Conservation (phyloP, 2,888 invertebrate genomes). For the Lottia scabra region DNA sequence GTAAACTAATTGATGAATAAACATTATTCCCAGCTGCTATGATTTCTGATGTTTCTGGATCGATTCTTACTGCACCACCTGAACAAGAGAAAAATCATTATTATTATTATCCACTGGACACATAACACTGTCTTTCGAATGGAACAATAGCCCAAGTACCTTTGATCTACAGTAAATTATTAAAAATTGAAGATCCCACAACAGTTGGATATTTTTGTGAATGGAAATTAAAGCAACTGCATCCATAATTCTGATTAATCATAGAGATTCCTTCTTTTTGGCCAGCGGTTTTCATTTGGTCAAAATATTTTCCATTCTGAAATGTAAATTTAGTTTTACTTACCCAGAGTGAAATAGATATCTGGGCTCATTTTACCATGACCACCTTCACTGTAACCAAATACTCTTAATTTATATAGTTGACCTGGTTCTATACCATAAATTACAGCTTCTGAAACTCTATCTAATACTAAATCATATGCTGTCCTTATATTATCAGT, state of each 20-base stretch:
- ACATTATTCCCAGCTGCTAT: background rate
- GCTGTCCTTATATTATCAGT: slow-evolving; percentile 40
- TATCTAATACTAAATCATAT: slow-evolving; percentile 60
- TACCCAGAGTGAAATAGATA: slow-evolving; percentile 76
- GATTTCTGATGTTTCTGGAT: background rate
- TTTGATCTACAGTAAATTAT: too few species aligned
- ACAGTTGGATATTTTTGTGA: too few species aligned
- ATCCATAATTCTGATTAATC: too few species aligned
- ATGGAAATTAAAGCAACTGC: too few species aligned
- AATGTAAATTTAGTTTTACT: background rate
- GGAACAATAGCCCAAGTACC: too few species aligned
- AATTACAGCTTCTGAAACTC: slow-evolving; percentile 83
- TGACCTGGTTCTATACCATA: slow-evolving; percentile 82
- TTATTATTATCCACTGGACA: too few species aligned
- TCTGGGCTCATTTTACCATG: slow-evolving; percentile 96
- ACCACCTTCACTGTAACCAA: slow-evolving; percentile 93
- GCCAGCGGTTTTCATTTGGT: too few species aligned
- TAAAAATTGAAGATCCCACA: too few species aligned
- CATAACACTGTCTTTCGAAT: too few species aligned
- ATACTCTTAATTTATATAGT: slow-evolving; percentile 87
- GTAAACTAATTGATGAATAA: background rate
- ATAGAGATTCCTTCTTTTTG: too few species aligned
- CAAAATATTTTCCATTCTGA: too few species aligned
- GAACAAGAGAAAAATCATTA: background rate
- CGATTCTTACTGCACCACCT: background rate